These are phyloP conservation scores for Lithophane ornitopus DNA, from an alignment of 2,888 invertebrate genomes.

Conservation along the genomic window DNA sequence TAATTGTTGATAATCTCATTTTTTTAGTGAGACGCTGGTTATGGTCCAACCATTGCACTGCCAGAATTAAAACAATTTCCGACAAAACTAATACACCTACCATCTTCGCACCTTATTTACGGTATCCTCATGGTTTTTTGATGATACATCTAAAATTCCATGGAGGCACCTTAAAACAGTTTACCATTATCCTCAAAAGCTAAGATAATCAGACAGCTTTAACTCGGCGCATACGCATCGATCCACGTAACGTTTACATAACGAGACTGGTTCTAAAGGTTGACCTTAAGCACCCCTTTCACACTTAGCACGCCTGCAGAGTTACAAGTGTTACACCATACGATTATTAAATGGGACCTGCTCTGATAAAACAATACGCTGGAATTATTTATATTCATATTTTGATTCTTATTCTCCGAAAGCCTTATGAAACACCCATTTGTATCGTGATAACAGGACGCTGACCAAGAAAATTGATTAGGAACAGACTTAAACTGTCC, in stretches of 20 bases:
- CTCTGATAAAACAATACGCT: slow-evolving; percentile 22
- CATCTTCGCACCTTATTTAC: not conserved
- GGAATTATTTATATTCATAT: not conserved
- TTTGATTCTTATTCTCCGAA: not conserved
- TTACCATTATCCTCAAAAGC: not conserved
- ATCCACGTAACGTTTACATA: slow-evolving; percentile 68
- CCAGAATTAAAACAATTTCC: not conserved
- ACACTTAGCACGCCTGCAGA: slow-evolving; percentile 55
- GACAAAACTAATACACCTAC: no score
- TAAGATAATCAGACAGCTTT: slow-evolving; percentile 21
- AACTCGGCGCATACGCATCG: slow-evolving; percentile 48
- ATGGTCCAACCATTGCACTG: no score
- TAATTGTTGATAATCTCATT: not conserved
- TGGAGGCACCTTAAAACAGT: not conserved
- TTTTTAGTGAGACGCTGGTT: not conserved
- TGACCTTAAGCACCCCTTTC: slow-evolving; percentile 64
- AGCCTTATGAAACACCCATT: not conserved
- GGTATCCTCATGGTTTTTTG: not conserved
- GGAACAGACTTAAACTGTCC: not conserved
- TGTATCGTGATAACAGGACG: not conserved
- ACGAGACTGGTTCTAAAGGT: slow-evolving; percentile 74
- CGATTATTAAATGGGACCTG: slow-evolving; percentile 30
- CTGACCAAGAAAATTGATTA: not conserved
- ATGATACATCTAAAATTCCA: not conserved
- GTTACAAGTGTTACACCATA: slow-evolving; percentile 46